These are phyloP conservation scores for Drosophila melanosoma DNA, from an alignment of 2,888 invertebrate species.

Conservation along the genomic window DNA sequence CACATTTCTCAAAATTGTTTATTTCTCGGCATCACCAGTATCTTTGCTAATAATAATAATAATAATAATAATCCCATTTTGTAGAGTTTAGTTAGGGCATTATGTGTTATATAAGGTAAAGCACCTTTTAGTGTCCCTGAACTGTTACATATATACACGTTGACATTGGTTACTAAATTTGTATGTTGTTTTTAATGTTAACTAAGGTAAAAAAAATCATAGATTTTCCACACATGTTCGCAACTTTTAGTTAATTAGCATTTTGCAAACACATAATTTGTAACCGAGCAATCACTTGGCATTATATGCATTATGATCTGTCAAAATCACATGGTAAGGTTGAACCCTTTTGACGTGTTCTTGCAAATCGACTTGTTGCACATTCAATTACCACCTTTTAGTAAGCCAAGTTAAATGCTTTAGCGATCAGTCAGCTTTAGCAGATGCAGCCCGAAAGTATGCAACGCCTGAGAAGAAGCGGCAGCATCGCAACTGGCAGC, in stretches of 20 bases:
- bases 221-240: neutral
- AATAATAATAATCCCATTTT: neutral
- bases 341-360: neutral
- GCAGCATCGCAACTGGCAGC: neutral
- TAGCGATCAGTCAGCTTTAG: neutral
- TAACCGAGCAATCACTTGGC: neutral
- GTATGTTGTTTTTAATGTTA: neutral
- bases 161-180: neutral
- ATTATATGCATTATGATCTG: neutral
- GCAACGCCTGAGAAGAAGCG: neutral
- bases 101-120: neutral
- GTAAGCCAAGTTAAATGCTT: neutral
- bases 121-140: neutral
- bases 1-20: neutral
- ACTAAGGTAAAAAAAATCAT: neutral
- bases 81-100: neutral
- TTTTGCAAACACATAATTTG: neutral
- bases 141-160: too few species aligned
- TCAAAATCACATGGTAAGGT: neutral
- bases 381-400: neutral
- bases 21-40: neutral
- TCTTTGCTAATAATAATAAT: neutral
- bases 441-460: constrained; percentile 54
- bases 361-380: neutral
- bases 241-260: neutral